phyloP scores from a whole-genome alignment of 2,113 vertebrate genomes.

The Lonchura striata region DNA sequence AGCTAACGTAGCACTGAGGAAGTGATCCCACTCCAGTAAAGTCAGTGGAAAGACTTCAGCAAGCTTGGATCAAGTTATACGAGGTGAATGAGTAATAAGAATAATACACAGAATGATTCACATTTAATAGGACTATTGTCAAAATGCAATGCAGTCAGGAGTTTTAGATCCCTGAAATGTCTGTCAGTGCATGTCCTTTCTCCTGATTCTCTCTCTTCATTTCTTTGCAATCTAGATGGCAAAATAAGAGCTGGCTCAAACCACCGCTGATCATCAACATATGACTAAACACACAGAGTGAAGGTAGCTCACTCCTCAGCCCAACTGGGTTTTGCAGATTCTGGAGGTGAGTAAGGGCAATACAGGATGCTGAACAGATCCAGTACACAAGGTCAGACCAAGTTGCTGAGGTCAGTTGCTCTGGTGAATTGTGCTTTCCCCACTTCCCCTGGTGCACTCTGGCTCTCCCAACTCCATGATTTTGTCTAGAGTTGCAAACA shows the following conservation, averaged over 20 bases:
- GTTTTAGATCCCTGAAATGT: background rate
- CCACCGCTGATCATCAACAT: background rate
- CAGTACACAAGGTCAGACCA: background rate
- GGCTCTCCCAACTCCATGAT: background rate
- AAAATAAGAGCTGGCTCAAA: background rate
- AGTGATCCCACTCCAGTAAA: background rate
- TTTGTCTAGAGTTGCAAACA: background rate
- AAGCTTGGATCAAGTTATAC: background rate
- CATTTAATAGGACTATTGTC: conserved; percentile 41
- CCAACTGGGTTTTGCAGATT: background rate
- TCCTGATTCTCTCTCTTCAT: background rate
- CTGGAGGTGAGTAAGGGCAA: background rate
- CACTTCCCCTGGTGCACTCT: background rate
- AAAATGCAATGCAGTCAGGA: conserved; percentile 7
- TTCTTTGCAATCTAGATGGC: background rate
- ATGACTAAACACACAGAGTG: background rate
- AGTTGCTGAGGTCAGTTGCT: background rate
- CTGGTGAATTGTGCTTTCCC: background rate
- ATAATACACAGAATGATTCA: conserved; percentile 40
- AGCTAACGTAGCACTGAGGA: background rate
- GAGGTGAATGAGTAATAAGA: conserved; percentile 45
- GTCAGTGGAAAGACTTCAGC: conserved; percentile 24
- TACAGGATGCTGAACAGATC: background rate
- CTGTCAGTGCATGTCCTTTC: background rate
- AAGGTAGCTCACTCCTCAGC: background rate